phyloP scores from a whole-genome alignment of 1,140 invertebrate species.

The Neomicropteryx cornuta region DNA sequence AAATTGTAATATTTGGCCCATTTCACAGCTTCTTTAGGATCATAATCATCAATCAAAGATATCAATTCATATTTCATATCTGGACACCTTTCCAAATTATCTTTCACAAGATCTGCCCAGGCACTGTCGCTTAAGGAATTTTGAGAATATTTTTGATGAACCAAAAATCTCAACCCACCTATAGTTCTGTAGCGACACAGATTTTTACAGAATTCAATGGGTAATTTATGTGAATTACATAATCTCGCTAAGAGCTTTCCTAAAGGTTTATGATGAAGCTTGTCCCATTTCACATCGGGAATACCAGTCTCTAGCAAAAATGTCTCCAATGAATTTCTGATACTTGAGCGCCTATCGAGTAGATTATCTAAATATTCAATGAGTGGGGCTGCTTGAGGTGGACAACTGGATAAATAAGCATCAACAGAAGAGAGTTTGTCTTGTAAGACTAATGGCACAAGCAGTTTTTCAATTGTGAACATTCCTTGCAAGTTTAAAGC shows the following conservation, averaged over 20 bases:
- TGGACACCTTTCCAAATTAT: constrained; percentile 36
- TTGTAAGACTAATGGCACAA: constrained; percentile 55
- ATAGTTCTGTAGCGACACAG: constrained; percentile 41
- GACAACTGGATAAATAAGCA: constrained; percentile 42
- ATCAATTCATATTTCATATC: constrained; percentile 41
- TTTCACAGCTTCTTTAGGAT: constrained; percentile 41
- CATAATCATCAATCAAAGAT: constrained; percentile 26
- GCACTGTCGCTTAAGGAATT: constrained; percentile 34
- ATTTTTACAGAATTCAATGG: constrained; percentile 40
- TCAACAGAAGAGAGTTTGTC: constrained; percentile 50
- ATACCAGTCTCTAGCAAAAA: constrained; percentile 30
- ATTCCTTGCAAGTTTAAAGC: constrained; percentile 43
- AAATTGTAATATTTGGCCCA: constrained; percentile 43
- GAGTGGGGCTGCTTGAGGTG: constrained; percentile 39
- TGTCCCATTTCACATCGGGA: constrained; percentile 38
- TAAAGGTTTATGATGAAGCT: constrained; percentile 36
- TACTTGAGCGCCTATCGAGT: constrained; percentile 18
- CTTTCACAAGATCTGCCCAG: constrained; percentile 50
- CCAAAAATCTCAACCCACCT: constrained; percentile 45
- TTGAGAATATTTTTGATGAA: constrained; percentile 45
- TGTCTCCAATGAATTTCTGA: constrained; percentile 8
- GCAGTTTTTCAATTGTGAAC: constrained; percentile 45
- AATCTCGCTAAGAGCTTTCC: constrained; percentile 43
- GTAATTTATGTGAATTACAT: constrained; percentile 40
- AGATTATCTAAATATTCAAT: constrained; percentile 47